Evolutionary conservation across 2,113 vertebrate species (phyloP).

Genomic region (Nycticebus coucang): DNA sequence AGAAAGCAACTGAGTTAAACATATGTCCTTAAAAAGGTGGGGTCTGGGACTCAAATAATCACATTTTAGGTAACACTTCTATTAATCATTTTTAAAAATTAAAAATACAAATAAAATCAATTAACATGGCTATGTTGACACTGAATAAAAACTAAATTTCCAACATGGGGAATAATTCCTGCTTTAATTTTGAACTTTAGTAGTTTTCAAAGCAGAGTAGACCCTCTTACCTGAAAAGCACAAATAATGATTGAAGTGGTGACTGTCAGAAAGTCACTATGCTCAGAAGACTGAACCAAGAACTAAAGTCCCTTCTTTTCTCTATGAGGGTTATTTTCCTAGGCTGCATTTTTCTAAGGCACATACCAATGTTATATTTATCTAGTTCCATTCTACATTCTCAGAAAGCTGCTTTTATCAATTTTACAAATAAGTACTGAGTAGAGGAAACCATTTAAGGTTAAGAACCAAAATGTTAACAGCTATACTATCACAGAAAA

Average conservation of each 20-base stretch:
- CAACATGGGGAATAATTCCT: not conserved
- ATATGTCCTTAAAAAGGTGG: not conserved
- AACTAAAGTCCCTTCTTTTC: not conserved
- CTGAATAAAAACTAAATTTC: conserved; percentile 42
- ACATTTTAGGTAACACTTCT: not conserved
- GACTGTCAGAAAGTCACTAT: not conserved
- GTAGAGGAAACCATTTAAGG: not conserved
- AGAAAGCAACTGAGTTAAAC: not conserved
- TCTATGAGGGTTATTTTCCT: not conserved
- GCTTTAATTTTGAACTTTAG: conserved; percentile 42
- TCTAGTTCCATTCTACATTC: not conserved
- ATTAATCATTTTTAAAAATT: conserved; percentile 22
- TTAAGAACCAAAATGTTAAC: conserved; percentile 31
- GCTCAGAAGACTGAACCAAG: not conserved
- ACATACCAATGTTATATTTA: not conserved
- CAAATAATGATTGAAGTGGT: not conserved
- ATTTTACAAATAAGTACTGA: conserved; percentile 16
- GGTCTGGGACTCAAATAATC: not conserved
- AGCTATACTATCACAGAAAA: conserved; percentile 36
- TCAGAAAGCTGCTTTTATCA: not conserved
- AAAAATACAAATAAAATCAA: conserved; percentile 22
- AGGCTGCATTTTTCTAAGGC: not conserved
- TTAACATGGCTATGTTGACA: not conserved
- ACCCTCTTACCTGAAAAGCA: not conserved
- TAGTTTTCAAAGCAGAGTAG: not conserved